Evolutionary conservation across 2,888 invertebrate species (phyloP), one percentile per base, ranked within the genome.

Genomic region (Phania funesta): DNA sequence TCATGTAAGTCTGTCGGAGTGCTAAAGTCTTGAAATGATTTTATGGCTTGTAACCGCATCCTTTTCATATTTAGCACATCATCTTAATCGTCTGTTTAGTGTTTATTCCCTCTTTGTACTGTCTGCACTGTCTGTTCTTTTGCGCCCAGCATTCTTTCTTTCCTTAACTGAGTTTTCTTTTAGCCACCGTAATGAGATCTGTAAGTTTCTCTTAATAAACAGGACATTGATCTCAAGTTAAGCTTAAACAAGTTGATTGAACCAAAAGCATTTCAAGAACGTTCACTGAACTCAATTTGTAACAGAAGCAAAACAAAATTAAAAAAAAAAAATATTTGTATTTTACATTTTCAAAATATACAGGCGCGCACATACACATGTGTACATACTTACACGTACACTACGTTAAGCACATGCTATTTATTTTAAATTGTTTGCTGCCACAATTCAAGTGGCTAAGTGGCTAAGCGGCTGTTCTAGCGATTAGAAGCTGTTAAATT

Each of bases 191-290:
- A 46, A 44, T 16, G 20, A 65, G 35, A 44, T 46, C 32, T 32
- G 35, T 26, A 46, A 24, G 5, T 64, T 44, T 64, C 48, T 41
- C 58, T 48, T 8, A 71, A 76, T 65, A 29, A 64, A 46, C 68
- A 80, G 80, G 80, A 74, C 80, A 75, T 60, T 83, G 83, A 80
- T 78, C 80, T 77, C n/a, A 65, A 52, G 56, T 70, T 71, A 44
- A 67, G 78, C 67, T 75, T 26, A 29, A 71, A 44, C 46, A 65
- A 76, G 71, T 76, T 80, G 71, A 83, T 65, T 85, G 85, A 84
- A 86, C 86, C 79, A 67, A 75, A 74, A 77, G 80, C 80, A 80
- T 85, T 86, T 86, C 85, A 86, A 86, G 85, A 86, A 85, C 85
- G 85, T 86, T 86, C 85, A 84, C 32, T 83, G 84, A 82, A 78